These are phyloP conservation scores for Lasioglossum pauxillum DNA, from an alignment of 2,888 invertebrate genomes.

Conservation along the genomic window DNA sequence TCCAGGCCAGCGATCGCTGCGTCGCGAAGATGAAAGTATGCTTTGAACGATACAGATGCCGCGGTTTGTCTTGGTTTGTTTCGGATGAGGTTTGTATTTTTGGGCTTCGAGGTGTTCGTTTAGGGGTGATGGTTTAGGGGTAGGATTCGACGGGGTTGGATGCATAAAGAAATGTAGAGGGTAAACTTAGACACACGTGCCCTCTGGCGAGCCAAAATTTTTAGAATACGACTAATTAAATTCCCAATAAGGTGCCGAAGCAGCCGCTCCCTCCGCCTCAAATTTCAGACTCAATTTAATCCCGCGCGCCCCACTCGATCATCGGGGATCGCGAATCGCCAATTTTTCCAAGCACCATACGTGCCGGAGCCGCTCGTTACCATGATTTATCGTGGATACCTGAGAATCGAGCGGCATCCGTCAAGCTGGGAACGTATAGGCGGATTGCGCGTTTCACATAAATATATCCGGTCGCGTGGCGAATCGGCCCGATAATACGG, in stretches of 20 bases:
- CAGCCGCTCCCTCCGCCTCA: background rate
- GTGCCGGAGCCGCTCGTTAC: conserved; percentile 18
- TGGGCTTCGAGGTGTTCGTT: too few species aligned
- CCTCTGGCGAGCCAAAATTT: background rate
- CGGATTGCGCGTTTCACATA: conserved; percentile 3
- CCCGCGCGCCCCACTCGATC: conserved; percentile 10
- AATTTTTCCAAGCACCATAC: conserved; percentile 4
- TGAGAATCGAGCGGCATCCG: conserved; percentile 11
- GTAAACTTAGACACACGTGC: background rate
- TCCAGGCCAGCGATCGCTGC: background rate
- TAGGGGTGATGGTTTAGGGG: too few species aligned
- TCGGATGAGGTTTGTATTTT: background rate
- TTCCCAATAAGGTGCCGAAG: background rate
- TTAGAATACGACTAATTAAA: background rate
- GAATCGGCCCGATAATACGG: conserved; percentile 41
- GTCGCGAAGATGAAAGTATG: background rate
- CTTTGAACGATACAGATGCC: background rate
- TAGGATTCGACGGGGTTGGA: too few species aligned
- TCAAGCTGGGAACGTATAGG: background rate
- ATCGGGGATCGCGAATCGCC: conserved; percentile 25
- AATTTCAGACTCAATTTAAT: conserved; percentile 2
- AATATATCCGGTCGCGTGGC: conserved; percentile 40
- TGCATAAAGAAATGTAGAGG: background rate
- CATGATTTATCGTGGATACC: conserved; percentile 29
- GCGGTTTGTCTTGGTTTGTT: background rate